phyloP scores from a whole-genome alignment of 2,888 invertebrate genomes.

The Luffia ferchaultella region DNA sequence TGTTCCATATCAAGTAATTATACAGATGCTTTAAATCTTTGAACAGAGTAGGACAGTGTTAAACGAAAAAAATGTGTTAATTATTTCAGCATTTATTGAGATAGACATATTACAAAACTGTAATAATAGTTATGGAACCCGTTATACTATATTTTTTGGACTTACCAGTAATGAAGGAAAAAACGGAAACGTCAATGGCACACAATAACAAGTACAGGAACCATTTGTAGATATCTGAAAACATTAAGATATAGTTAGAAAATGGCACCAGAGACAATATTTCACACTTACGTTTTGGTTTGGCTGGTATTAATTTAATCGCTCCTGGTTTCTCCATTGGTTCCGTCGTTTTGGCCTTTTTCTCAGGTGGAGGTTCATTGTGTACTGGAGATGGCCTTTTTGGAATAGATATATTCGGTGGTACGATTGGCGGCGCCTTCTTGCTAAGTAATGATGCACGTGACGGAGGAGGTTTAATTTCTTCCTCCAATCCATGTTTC shows the following conservation, averaged over 20 bases:
- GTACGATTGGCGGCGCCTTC: constrained; percentile 51
- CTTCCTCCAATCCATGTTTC: constrained; percentile 89
- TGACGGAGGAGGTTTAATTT: constrained; percentile 85
- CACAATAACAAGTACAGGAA: background rate
- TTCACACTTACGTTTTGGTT: constrained; percentile 89
- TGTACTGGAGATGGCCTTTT: constrained; percentile 58
- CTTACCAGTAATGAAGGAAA: constrained; percentile 44
- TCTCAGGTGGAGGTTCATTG: constrained; percentile 75
- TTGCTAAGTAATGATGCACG: constrained; percentile 71
- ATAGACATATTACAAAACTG: constrained; percentile 45
- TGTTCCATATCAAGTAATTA: background rate
- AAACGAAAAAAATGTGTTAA: constrained; percentile 43
- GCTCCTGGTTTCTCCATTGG: constrained; percentile 78
- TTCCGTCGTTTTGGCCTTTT: constrained; percentile 74
- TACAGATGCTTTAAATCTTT: constrained; percentile 25
- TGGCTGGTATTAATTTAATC: constrained; percentile 87
- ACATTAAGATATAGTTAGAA: constrained; percentile 29
- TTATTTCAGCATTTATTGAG: constrained; percentile 53
- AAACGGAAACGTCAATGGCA: too few species aligned
- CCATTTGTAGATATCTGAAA: background rate
- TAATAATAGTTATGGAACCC: constrained; percentile 27
- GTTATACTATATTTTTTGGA: constrained; percentile 56
- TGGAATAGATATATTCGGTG: constrained; percentile 52
- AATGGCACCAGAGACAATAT: constrained; percentile 23
- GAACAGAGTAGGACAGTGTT: constrained; percentile 44